Percentiles rank a stretch among this genome's conserved stretches.
These are phyloP conservation scores for Dascyllus trimaculatus DNA, from an alignment of 2,113 vertebrate genomes.

Conservation along the genomic window DNA sequence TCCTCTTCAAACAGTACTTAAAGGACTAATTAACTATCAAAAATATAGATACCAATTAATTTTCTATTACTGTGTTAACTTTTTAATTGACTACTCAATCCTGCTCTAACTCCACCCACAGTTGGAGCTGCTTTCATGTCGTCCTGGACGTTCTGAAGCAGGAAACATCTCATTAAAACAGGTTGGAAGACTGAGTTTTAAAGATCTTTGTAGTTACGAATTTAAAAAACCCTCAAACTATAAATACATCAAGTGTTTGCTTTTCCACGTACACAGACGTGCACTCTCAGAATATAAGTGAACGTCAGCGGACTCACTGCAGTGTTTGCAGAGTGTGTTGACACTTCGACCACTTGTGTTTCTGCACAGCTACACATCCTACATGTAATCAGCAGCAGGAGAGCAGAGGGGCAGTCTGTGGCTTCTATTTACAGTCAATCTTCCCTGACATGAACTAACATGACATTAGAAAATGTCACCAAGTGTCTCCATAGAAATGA, in stretches of 20 bases:
- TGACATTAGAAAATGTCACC: constrained; percentile 6
- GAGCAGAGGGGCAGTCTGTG: neutral
- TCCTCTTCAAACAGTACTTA: too few species aligned
- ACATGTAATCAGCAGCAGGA: neutral
- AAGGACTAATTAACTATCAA: too few species aligned
- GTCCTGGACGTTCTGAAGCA: too few species aligned
- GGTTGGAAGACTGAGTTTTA: too few species aligned
- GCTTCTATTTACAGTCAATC: constrained; percentile 23
- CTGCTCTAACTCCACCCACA: too few species aligned
- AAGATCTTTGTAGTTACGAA: too few species aligned
- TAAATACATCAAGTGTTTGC: neutral
- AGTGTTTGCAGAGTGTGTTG: constrained; percentile 23
- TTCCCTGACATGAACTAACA: neutral
- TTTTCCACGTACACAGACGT: neutral
- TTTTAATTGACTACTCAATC: too few species aligned
- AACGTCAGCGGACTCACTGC: constrained; percentile 2
- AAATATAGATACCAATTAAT: too few species aligned
- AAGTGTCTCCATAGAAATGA: neutral
- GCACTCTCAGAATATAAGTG: neutral
- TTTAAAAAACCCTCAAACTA: neutral
- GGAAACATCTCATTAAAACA: too few species aligned
- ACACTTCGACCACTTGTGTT: constrained; percentile 11
- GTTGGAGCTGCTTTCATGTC: too few species aligned
- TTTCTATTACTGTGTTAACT: too few species aligned
- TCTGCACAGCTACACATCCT: neutral